These are phyloP conservation scores for Otis tarda DNA, from an alignment of 2,113 vertebrate species.

Conservation along the genomic window DNA sequence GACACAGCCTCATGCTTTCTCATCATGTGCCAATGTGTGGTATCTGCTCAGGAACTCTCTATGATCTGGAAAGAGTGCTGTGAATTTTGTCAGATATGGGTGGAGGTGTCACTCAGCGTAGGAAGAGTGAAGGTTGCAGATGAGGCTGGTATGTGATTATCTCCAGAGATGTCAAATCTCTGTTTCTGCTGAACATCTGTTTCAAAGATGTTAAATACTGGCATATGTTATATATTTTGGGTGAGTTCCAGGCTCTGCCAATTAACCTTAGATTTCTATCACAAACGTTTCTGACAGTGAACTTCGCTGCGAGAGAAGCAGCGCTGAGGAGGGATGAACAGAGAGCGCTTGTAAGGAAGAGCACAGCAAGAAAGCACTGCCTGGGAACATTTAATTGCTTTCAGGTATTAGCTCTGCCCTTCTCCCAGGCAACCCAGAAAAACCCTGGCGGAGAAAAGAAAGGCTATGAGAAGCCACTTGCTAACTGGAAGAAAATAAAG, in stretches of 20 bases:
- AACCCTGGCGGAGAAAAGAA: background rate
- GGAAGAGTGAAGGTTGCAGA: background rate
- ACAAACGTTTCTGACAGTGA: background rate
- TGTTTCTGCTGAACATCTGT: conserved; percentile 10
- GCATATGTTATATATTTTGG: background rate
- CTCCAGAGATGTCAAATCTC: background rate
- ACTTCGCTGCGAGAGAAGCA: background rate
- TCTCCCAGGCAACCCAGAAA: background rate
- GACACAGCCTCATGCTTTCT: conserved; percentile 20
- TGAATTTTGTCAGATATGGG: conserved; percentile 12
- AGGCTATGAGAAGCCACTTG: background rate
- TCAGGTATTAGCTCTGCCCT: background rate
- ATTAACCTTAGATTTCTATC: background rate
- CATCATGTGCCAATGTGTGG: background rate
- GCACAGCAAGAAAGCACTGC: background rate
- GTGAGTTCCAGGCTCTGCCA: background rate
- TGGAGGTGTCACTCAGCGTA: conserved; percentile 26
- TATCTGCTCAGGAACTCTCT: conserved; percentile 25
- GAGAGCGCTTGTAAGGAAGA: background rate
- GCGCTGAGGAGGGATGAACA: background rate
- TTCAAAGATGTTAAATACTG: background rate
- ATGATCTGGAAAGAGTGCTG: background rate
- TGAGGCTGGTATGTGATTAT: background rate
- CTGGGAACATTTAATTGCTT: background rate
- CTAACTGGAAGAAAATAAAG: background rate